A percentile compares a stretch with the other conserved stretches of the same genome.
Conservation (phyloP, 2,797 vertebrate genomes). For the Sylvilagus floridanus region DNA sequence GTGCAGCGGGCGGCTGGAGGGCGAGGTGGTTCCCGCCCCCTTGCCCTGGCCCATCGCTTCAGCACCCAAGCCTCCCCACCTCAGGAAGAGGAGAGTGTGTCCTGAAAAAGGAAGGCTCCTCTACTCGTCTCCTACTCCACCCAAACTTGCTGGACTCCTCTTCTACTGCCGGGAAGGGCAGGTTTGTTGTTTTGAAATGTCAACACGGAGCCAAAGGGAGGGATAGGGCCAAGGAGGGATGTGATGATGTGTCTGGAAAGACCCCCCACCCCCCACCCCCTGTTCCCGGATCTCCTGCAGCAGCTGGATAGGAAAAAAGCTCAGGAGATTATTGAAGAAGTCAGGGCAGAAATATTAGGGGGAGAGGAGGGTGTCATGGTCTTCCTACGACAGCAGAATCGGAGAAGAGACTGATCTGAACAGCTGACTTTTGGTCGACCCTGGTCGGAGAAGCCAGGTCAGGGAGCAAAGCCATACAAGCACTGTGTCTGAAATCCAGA, state of each 20-base stretch:
- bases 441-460: background rate
- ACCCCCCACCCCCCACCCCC: background rate
- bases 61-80: constrained; percentile 19
- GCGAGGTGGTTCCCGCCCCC: constrained; percentile 44
- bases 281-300: background rate
- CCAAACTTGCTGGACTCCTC: constrained; percentile 77
- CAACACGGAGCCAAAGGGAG: constrained; percentile 43
- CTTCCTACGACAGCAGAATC: background rate
- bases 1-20: background rate
- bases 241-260: background rate
- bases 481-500: constrained; percentile 58
- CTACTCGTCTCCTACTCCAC: constrained; percentile 7
- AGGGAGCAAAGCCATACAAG: constrained; percentile 33
- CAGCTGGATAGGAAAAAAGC: background rate
- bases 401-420: background rate
- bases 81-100: background rate
- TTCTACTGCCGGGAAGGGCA: background rate
- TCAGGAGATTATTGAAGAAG: background rate
- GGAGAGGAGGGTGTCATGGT: background rate
- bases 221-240: background rate
- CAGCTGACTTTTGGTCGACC: background rate
- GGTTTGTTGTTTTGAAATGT: constrained; percentile 35
- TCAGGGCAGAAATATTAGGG: background rate
- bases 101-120: constrained; percentile 48
- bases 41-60: constrained; percentile 2